Evolutionary conservation across 92 coral and sea anemone species (phyloP), one percentile per base, ranked within the genome.

Genomic region (Bergia puertoricense): DNA sequence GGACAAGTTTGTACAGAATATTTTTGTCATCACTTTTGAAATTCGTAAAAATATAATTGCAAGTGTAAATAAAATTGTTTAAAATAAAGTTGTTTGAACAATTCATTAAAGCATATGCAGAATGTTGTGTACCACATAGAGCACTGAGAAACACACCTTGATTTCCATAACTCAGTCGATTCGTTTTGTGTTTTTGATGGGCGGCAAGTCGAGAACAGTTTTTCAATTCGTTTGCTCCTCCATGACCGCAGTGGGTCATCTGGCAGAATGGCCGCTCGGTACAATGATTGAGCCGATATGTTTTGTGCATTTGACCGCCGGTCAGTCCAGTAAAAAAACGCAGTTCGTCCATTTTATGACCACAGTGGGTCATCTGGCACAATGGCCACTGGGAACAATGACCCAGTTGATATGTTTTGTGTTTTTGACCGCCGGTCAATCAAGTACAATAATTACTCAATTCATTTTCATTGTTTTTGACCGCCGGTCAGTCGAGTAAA

Each of bases 111-210:
- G 75, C 75, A 69, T 69, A 36, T 36, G 40, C 38, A 69, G 75
- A 69, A 69, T 69, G 38, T n/a, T 36, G 75, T 69, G 75, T 36
- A 69, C 75, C 75, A 69, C 75, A 15, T 22, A 69, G 75, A 69
- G 40, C 75, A n/a, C 75, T 69, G 75, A 69, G 75, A n/a, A 69
- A 69, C 75, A 69, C 75, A 69, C 75, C 13, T 69, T 69, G 39
- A 69, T 69, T n/a, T 69, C 8, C 75, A 69, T 69, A 69, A 36
- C 75, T 69, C 40, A 22, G 75, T 69, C 40, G 72, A 69, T 23
- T n/a, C 10, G 75, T 14, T 57, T 57, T 16, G 20, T 57, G 66
- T 57, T 57, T 57, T 57, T 57, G 66, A 57, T 57, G 3, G 20
- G 66, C 66, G 20, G 66, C 66, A 57, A 57, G 66, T 57, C 66